Base-by-base conservation (phyloP, 2,797 vertebrate genomes). In the Rhodeus uyekii region DNA sequence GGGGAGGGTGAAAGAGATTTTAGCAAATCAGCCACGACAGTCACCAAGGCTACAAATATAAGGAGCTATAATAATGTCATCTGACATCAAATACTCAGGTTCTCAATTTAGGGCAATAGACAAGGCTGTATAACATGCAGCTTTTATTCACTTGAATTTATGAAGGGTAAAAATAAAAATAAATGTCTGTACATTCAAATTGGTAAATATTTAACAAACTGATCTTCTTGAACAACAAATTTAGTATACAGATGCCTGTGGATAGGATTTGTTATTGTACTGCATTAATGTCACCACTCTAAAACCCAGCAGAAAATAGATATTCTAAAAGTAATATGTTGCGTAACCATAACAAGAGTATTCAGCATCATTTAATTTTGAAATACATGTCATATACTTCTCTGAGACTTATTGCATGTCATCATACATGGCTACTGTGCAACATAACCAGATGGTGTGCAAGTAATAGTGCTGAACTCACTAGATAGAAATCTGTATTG, bases 61-160 rank as follows among this genome's bases (percentile, higher is more conserved):
- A 71, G 38, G 44, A 58, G 77, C 50, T 74, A 48, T 58, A 22
- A 65, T 80, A 80, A 86, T 84, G 63, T 69, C 39, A 76, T 81
- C 81, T 84, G 79, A 86, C 86, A 82, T 85, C 39, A 74, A 71
- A 86, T 74, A 75, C 81, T 83, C 58, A 86, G 82, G 67, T 81
- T 76, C 67, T 74, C 42, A 53, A 73, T 82, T 86, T 36, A 24
- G 48, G 68, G 74, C 38, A 22, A 78, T 38, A n/a, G 29, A 82
- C 50, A 18, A 78, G 36, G 48, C 53, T 53, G 10, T 68, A 27
- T n/a, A 77, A 53, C 14, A 48, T 36, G 19, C 42, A 50, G 8
- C 32, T 44, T 55, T 68, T 50, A 69, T 50, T 80, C 73, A 75
- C 44, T 46, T 38, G 8, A 38, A 64, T 13, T 16, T 34, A 73